Evolutionary conservation across 2,888 invertebrate species (phyloP).

Genomic region (Agrilus cyanescens): DNA sequence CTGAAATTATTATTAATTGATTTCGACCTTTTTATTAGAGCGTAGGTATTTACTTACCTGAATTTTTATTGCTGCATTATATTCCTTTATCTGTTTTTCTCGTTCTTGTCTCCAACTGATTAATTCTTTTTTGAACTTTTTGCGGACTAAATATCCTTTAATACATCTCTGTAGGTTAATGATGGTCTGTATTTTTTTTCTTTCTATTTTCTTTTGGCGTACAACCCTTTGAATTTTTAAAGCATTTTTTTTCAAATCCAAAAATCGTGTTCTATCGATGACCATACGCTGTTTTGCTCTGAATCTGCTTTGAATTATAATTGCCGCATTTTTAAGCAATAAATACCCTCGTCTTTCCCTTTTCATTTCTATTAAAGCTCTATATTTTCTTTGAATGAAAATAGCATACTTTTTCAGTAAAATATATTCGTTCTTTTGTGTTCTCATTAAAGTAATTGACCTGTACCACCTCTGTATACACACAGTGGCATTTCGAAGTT

Average conservation of each 20-base stretch:
- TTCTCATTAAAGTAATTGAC: conserved; percentile 6
- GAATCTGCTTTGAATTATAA: conserved; percentile 34
- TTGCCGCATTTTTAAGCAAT: conserved; percentile 24
- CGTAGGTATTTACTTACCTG: conserved; percentile 37
- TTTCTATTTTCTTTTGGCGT: conserved; percentile 34
- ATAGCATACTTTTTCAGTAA: conserved; percentile 14
- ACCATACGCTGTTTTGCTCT: conserved; percentile 20
- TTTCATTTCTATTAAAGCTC: conserved; percentile 22
- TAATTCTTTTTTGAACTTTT: conserved; percentile 1
- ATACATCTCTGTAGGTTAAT: conserved; percentile 10
- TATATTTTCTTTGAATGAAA: conserved; percentile 31
- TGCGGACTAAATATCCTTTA: conserved; percentile 5
- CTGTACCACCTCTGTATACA: conserved; percentile 12
- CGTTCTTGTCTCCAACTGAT: conserved; percentile 26
- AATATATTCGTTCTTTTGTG: conserved; percentile 20
- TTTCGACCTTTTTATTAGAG: too few relatives aligned
- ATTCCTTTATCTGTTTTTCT: conserved; percentile 29
- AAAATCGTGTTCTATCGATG: conserved; percentile 9
- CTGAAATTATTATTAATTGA: too few relatives aligned
- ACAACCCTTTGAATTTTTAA: conserved; percentile 40
- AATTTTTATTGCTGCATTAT: conserved; percentile 48
- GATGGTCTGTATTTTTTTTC: conserved; percentile 19
- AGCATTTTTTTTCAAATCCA: conserved; percentile 23
- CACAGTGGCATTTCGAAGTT: conserved; percentile 11
- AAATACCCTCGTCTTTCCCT: conserved; percentile 26